Base-by-base conservation (phyloP, 2,113 vertebrate genomes). In the Talpa occidentalis region DNA sequence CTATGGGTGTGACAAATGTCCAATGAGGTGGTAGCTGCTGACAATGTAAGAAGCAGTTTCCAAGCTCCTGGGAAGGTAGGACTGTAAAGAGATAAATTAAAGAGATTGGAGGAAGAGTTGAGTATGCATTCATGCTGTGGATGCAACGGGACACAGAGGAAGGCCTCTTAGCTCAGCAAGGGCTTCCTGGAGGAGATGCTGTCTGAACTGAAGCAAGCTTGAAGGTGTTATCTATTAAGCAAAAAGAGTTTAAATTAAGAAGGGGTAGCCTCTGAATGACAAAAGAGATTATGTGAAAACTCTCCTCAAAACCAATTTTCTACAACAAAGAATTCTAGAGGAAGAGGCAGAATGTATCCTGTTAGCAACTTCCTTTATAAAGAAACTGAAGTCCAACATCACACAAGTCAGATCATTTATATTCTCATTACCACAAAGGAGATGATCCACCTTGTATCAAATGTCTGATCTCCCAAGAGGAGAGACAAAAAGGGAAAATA, bases 401-500 rank as follows among this genome's bases (percentile, higher is more conserved):
- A 80, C 30, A 86, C 10, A 69, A 69, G 66, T 37, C 69, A 24
- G 37, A 62, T 62, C 28, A 70, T 74, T 59, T 37, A 1, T 28
- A 83, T 17, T 86, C 67, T 44, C 86, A 47, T 95, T 73, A 4
- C 32, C 47, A 67, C 14, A 92, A 92, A 10, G 40, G 8, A 76
- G 47, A 60, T 37, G 77, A 84, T 26, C 1, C 11, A 60, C 74
- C 21, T 52, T 69, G 84, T 72, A 28, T 66, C 15, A 40, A 32
- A 52, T 30, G 30, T 69, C 28, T 10, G 64, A 70, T 88, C 69
- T 49, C 62, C 24, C 40, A 92, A 91, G n/a, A 70, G 81, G 37
- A 91, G n/a, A 70, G 81, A 37, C 22, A 91, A 88, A 94, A 85
- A 92, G 70, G 21, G 6, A 82, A 86, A 77, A 77, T 10, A 42